These are phyloP conservation scores for Drosophila pullipes DNA, from an alignment of 2,888 invertebrate genomes.

Conservation along the genomic window DNA sequence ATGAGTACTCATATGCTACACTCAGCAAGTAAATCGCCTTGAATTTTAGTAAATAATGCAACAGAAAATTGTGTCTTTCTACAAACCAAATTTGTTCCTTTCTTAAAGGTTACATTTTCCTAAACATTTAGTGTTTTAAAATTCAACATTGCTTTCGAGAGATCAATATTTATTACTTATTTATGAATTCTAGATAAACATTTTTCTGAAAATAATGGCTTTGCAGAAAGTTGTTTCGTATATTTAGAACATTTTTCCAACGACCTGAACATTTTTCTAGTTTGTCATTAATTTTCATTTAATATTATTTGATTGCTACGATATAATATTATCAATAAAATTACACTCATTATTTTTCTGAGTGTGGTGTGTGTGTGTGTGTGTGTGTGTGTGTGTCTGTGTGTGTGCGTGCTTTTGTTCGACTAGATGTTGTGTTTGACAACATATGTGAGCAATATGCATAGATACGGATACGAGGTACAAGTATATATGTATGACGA, in stretches of 20 bases:
- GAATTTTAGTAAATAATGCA: background rate
- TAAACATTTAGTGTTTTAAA: background rate
- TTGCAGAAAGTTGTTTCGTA: background rate
- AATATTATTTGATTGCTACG: background rate
- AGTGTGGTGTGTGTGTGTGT: slow-evolving; percentile 3
- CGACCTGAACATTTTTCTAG: rapidly evolving
- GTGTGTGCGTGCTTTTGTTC: slow-evolving; percentile 7
- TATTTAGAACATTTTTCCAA: background rate
- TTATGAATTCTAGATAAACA: background rate
- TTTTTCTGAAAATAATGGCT: background rate
- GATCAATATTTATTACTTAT: background rate
- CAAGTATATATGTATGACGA: slow-evolving; percentile 23
- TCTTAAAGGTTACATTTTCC: rapidly evolving
- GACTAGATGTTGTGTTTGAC: slow-evolving; percentile 19
- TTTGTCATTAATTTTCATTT: background rate
- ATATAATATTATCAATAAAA: background rate
- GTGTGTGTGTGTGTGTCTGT: background rate
- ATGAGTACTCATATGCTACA: background rate
- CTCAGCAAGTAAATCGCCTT: background rate
- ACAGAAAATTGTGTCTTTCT: background rate
- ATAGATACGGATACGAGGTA: slow-evolving; percentile 49
- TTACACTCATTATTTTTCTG: background rate
- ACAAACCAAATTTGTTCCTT: rapidly evolving
- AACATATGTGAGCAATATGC: slow-evolving; percentile 51
- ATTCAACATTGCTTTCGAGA: background rate